Base-by-base conservation (phyloP, 2,113 vertebrate genomes). In the Mesembrinibis cayennensis region DNA sequence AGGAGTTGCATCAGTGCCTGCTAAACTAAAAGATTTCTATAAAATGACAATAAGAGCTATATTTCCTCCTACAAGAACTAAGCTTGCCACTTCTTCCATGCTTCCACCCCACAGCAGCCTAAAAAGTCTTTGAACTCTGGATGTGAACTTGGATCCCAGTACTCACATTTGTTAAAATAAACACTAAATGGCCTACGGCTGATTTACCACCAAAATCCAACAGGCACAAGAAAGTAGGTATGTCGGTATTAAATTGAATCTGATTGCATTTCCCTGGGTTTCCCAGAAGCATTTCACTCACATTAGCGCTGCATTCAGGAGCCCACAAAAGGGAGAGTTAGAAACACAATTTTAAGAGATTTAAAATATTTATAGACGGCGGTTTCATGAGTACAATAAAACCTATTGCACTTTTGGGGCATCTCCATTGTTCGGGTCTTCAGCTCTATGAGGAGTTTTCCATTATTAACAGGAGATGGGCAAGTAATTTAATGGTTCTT, bases 301-400 rank as follows among this genome's bases (percentile, higher is more conserved):
- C 77, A 82, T 90, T 79, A 95, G 69, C 1, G 1, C 62, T 86
- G 44, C 58, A 66, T 93, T 89, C 91, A 91, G 77, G 55, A 98
- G 79, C 77, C 56, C 15, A 58, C 49, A 20, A 70, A 82, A 84
- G 26, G 53, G 58, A 76, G 74, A 92, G 90, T 80, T 91, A 90
- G 90, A 95, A 96, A 94, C 87, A 92, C 38, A 89, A 76, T 95
- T 97, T 97, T 81, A 96, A 93, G 95, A 87, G 49, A 89, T 89
- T 96, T 97, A 90, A 98, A 97, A 97, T 92, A 97, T 98, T 98
- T 97, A 97, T 94, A 85, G 86, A 70, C 83, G 80, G 53, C 0
- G 6, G 76, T 91, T 97, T 97, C 94, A 72, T 30, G 11, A 85
- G 95, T 92, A 94, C 81, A 97, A 84, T 93, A 96, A 97, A 98